Percentiles rank a stretch among this genome's conserved stretches.
Evolutionary conservation across 2,113 vertebrate species (phyloP).

Genomic region (Chionis minor): DNA sequence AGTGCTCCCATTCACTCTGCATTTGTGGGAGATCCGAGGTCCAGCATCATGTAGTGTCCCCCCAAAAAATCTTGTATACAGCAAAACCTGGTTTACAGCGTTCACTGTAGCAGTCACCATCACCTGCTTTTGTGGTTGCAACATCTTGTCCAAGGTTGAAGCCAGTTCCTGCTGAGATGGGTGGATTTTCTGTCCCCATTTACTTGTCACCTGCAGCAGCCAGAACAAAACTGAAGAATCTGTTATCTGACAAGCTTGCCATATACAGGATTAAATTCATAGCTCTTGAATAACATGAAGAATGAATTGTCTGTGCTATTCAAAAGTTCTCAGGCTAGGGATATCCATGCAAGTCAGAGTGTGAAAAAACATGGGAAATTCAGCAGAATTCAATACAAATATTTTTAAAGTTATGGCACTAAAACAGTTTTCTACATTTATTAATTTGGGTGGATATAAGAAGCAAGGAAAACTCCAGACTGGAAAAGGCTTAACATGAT

Average conservation of each 20-base stretch:
- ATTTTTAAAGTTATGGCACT: background rate
- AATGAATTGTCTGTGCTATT: background rate
- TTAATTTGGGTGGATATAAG: background rate
- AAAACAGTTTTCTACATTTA: background rate
- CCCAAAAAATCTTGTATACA: too few relatives aligned
- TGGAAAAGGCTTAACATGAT: background rate
- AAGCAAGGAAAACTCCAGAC: background rate
- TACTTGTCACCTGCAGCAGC: background rate
- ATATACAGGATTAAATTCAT: background rate
- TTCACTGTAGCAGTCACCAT: background rate
- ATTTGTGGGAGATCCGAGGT: fast-evolving
- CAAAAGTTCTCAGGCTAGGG: background rate
- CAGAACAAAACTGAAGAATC: background rate
- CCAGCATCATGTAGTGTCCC: background rate
- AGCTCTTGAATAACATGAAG: background rate
- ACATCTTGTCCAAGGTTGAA: background rate
- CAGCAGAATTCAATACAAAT: background rate
- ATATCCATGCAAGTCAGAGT: background rate
- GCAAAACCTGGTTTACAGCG: background rate
- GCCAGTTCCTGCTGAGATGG: background rate
- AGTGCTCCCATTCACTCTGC: fast-evolving
- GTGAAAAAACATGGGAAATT: background rate
- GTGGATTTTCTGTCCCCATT: background rate
- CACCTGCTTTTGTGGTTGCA: background rate
- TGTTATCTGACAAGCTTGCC: background rate